Base-by-base conservation (phyloP, 2,113 vertebrate genomes). In the Engraulis encrasicolus region DNA sequence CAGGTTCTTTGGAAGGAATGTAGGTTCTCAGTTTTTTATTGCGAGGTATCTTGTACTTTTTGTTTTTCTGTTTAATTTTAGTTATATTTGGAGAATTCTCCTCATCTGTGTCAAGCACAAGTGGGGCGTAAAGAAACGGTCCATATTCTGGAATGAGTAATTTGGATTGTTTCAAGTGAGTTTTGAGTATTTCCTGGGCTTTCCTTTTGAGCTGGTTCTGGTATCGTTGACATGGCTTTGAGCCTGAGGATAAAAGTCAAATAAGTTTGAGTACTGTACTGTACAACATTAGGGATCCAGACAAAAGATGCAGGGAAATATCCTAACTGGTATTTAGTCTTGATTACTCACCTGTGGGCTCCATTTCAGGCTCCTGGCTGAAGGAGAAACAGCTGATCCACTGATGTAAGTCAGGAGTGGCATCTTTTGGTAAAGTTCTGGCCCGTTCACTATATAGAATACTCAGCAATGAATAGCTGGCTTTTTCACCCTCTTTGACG, bases 361-460 rank as follows among this genome's bases (percentile, higher is more conserved):
- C 50, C 31, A 6, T 0, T 0, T 81, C 34, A 38, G n/a, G 1
- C 11, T 86, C 85, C 50, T 86, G 79, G 4, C 79, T 40, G 34
- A 86, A 86, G 20, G 84, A 0, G 18, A 77, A 78, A 71, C 85
- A 82, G 40, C 78, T 31, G 80, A 84, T 84, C 87, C 87, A 88
- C n/a, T 1, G 7, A 50, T 78, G 78, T 58, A 52, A 45, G n/a
- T 31, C 58, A 48, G 58, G 14, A 80, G 7, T 45, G 40, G 9
- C 40, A 45, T 45, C 58, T 14, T 66, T 66, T 66, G n/a, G 9
- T 36, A 86, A 71, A 6, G 85, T 86, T 14, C 18, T 86, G 20
- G 50, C 78, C 45, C 77, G 14, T 36, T 71, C 83, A 19, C 52
- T 19, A 34, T 85, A 34, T 4, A 82, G 31, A 38, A 66, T 83